Base-by-base conservation (phyloP, 2,113 vertebrate genomes). In the Epinephelus fuscoguttatus region DNA sequence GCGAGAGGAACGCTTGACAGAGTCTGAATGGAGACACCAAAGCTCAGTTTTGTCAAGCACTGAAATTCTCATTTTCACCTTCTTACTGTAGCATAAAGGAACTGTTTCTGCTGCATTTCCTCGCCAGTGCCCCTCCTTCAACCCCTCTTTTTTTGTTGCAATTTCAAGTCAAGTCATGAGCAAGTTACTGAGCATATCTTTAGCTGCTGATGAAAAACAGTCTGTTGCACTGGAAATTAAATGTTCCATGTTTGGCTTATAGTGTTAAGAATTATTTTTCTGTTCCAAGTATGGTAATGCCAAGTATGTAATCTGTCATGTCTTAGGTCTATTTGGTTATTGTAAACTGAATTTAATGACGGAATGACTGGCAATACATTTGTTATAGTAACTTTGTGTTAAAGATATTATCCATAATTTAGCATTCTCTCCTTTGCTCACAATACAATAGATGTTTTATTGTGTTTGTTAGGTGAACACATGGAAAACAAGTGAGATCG, bases 51-150 rank as follows among this genome's bases (percentile, higher is more conserved):
- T 76, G 83, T 75, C 63, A 67, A 80, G 70, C 33, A 56, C 60
- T 79, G 57, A 89, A 80, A 82, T 52, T 49, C 74, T 84, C 75
- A 83, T 90, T 88, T 89, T 87, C 85, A 84, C 82, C 84, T 83
- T 40, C 80, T 75, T 9, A 59, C 49, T 68, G 72, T 21, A 7
- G 69, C 52, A 52, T 19, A n/a, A 10, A 69, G 57, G 61, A 75
- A 70, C 6, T 0, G 33, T n/a, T 83, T 70, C 68, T 66, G 59
- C 52, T 74, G 74, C 27, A 67, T 60, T 69, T 79, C 56, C 57
- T 37, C 33, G n/a, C 84, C 60, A 70, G 0, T 19, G 23, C 25
- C 1, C 21, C 8, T 15, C 12, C 40, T 7, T 4, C 1, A 8
- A 1, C 12, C 11, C 6, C 0, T 5, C 5, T 73, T 70, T 82